Base-by-base conservation (phyloP, 2,797 vertebrate genomes). In the Borostomias antarcticus region DNA sequence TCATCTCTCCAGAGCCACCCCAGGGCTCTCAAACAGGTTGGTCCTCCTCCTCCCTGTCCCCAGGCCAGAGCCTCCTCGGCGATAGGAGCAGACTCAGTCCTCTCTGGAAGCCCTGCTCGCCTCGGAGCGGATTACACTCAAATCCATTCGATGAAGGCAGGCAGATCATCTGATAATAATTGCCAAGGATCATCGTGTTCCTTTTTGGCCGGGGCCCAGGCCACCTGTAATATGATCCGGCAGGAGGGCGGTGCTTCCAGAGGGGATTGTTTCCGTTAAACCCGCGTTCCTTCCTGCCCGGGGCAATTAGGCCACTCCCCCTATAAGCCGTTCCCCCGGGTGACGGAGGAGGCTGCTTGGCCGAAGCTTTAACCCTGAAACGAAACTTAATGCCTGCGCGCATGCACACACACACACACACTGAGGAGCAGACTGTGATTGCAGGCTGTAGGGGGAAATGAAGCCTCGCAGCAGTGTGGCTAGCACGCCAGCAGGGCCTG, bases 71-170 rank as follows among this genome's bases (percentile, higher is more conserved):
- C 4, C 6, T 40, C 15, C 11, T 56, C 7, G n/a, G 19, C 28
- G 32, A 17, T 11, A 33, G 37, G 30, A 21, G 5, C 7, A 69
- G 50, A n/a, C 19, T 52, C 6, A 13, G 70, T 64, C 69, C 69
- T 75, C n/a, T 75, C n/a, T 68, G 26, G 19, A 76, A 67, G 74
- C 71, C 72, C 1, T 70, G 50, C 74, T n/a, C n/a, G n/a, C n/a
- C n/a, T 86, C 43, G 25, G 64, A 70, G 50, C 47, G 69, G 67
- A 75, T 89, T 85, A 81, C 59, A 67, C n/a, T 80, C 85, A 88
- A 74, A 67, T 75, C 73, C 74, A 66, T 70, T 69, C 71, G 65
- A 78, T 76, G 66, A 37, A 75, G 58, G 72, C 73, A 76, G 70
- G 62, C 52, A 74, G 77, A 82, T 82, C 79, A 83, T 80, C 63